phyloP scores from a whole-genome alignment of 2,113 vertebrate genomes.

The Aspidoscelis tigris region DNA sequence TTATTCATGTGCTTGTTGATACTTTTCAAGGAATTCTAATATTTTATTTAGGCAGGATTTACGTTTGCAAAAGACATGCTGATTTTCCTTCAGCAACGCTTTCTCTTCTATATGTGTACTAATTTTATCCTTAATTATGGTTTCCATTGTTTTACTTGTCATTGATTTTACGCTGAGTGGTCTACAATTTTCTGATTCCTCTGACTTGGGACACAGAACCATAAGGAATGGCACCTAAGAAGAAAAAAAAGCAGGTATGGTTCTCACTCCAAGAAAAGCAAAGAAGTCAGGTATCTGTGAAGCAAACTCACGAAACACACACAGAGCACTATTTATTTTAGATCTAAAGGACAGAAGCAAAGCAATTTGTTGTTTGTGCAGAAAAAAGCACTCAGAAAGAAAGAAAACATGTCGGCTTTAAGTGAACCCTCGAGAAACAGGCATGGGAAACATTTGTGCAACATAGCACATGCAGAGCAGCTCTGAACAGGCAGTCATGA shows the following conservation, averaged over 20 bases:
- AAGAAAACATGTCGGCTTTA: slow-evolving; percentile 62
- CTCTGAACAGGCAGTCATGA: slow-evolving; percentile 37
- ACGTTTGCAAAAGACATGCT: no score
- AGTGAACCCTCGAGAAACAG: slow-evolving; percentile 69
- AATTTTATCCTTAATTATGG: no score
- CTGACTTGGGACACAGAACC: slow-evolving; percentile 11
- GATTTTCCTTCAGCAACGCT: no score
- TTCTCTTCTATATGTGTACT: no score
- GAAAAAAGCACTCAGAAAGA: slow-evolving; percentile 60
- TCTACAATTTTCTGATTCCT: no score
- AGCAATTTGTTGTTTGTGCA: slow-evolving; percentile 76
- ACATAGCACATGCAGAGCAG: slow-evolving; percentile 26
- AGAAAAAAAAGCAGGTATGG: background rate
- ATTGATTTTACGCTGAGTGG: background rate
- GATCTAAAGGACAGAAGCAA: slow-evolving; percentile 69
- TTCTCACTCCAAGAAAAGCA: background rate
- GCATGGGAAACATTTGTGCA: slow-evolving; percentile 56
- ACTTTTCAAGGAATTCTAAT: no score
- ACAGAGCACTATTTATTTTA: slow-evolving; percentile 29
- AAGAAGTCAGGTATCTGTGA: slow-evolving; percentile 58
- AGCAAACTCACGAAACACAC: slow-evolving; percentile 27
- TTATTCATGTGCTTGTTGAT: no score
- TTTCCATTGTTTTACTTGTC: background rate
- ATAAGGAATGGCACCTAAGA: background rate
- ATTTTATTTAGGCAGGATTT: no score